These are phyloP conservation scores for Allolobophora icterica DNA, from an alignment of 2,888 invertebrate genomes.

Conservation along the genomic window DNA sequence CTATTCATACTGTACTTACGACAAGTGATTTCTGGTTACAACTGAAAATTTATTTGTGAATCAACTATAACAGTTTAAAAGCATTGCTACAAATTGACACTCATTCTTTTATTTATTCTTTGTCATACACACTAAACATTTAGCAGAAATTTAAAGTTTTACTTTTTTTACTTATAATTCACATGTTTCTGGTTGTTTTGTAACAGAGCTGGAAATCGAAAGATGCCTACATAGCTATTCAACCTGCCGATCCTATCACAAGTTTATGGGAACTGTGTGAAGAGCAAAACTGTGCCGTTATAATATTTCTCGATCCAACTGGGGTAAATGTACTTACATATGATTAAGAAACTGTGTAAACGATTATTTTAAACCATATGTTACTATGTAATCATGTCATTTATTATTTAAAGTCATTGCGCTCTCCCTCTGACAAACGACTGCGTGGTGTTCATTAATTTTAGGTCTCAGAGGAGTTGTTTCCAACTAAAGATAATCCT, in stretches of 20 bases:
- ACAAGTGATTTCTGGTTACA: no score
- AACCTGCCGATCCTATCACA: neutral
- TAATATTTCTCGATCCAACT: neutral
- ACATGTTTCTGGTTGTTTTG: neutral
- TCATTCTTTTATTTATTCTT: no score
- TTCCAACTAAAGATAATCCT: neutral
- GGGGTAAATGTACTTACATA: neutral
- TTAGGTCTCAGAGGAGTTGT: neutral
- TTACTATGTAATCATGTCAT: neutral
- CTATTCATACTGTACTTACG: no score
- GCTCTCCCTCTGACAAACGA: neutral
- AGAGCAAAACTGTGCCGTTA: neutral
- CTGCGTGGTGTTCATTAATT: neutral
- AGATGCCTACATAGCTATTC: neutral
- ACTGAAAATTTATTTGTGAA: no score
- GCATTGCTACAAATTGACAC: no score
- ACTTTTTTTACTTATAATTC: no score
- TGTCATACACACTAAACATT: no score
- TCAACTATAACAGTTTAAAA: no score
- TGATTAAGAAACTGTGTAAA: neutral
- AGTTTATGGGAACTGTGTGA: neutral
- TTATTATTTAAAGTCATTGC: neutral
- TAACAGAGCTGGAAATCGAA: conserved; percentile 2
- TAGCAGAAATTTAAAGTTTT: no score
- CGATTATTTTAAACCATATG: neutral